phyloP scores from a whole-genome alignment of 2,113 vertebrate genomes.

The Fregata magnificens region DNA sequence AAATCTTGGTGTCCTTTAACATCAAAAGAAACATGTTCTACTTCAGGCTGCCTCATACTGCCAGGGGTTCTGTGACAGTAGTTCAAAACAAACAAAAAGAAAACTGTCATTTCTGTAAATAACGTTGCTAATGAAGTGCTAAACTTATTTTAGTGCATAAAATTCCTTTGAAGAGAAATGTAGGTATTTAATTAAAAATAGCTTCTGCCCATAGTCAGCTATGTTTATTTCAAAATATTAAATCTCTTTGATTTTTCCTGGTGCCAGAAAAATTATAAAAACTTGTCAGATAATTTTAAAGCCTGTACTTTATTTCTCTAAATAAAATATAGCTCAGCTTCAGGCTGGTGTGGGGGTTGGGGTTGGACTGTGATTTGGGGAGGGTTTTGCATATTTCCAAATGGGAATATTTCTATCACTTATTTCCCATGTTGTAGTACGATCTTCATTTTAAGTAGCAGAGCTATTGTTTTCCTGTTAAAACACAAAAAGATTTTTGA shows the following conservation, averaged over 20 bases:
- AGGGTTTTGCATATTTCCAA: background rate
- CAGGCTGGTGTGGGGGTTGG: background rate
- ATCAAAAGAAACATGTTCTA: background rate
- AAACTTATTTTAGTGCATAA: background rate
- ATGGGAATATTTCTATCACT: background rate
- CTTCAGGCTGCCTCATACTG: background rate
- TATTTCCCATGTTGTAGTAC: background rate
- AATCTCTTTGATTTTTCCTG: background rate
- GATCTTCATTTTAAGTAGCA: background rate
- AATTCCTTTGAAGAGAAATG: background rate
- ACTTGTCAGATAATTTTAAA: background rate
- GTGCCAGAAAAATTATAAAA: background rate
- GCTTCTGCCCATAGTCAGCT: background rate
- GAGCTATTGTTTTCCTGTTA: background rate
- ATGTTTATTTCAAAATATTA: background rate
- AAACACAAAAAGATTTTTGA: background rate
- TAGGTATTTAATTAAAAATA: background rate
- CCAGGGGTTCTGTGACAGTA: background rate
- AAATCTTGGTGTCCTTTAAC: background rate
- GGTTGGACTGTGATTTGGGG: background rate
- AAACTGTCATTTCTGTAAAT: background rate
- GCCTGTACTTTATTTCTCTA: background rate
- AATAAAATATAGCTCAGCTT: background rate
- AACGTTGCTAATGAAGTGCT: background rate
- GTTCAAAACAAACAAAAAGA: background rate